These are phyloP conservation scores for Drosophila quasianomalipes DNA, from an alignment of 2,888 invertebrate genomes.

Conservation along the genomic window DNA sequence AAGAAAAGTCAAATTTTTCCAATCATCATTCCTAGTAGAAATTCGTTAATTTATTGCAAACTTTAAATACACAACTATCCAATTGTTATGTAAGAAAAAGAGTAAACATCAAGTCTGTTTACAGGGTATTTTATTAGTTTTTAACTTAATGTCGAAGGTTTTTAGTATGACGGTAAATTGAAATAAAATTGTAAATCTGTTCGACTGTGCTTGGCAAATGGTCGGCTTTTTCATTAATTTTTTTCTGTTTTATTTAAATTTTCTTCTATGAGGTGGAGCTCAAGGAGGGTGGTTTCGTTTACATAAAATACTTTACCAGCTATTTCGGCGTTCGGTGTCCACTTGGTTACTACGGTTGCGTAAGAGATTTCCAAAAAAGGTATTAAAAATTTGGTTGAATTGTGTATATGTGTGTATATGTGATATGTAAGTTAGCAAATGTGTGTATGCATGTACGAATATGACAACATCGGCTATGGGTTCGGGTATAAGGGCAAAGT, in stretches of 20 bases:
- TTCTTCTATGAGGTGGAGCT: conserved; percentile 7
- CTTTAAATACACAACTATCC: no score
- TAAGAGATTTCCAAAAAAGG: conserved; percentile 46
- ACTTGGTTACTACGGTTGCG: conserved; percentile 59
- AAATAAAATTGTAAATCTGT: conserved; percentile 51
- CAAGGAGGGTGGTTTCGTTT: not conserved
- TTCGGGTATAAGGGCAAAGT: conserved; percentile 39
- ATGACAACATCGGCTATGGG: conserved; percentile 18
- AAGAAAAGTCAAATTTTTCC: not conserved
- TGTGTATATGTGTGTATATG: conserved; percentile 18
- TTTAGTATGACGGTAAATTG: conserved; percentile 23
- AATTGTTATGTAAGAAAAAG: not conserved
- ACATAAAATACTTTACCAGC: conserved; percentile 64
- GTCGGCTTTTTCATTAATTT: conserved; percentile 27
- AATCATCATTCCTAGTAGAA: not conserved
- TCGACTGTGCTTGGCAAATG: conserved; percentile 33
- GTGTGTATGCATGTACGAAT: conserved; percentile 11
- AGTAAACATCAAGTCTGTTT: no score
- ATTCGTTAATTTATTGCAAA: not conserved
- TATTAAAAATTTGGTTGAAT: conserved; percentile 31
- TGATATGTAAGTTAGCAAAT: conserved; percentile 5
- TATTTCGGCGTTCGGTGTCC: conserved; percentile 53
- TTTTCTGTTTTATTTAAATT: conserved; percentile 46
- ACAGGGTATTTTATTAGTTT: not conserved
- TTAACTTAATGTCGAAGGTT: not conserved